Conservation (phyloP, 2,888 invertebrate genomes). For the Eupithecia inturbata region DNA sequence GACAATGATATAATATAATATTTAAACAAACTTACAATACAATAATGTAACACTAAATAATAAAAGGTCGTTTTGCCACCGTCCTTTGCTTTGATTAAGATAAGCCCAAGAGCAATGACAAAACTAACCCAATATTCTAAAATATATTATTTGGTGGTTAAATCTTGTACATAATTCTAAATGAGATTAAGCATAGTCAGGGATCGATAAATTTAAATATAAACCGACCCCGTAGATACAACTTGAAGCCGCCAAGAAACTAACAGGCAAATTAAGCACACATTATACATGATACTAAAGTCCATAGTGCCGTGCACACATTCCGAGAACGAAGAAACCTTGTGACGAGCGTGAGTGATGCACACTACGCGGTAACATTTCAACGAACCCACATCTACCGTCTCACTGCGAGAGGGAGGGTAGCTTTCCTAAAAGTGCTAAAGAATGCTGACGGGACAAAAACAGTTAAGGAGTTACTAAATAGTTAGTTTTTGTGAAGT, state of each 20-base stretch:
- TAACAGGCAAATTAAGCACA: conserved; percentile 61
- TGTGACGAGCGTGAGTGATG: conserved; percentile 43
- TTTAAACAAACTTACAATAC: conserved; percentile 32
- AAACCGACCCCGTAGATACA: conserved; percentile 31
- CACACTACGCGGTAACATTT: conserved; percentile 20
- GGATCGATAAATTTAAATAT: conserved; percentile 32
- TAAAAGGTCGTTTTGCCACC: conserved; percentile 27
- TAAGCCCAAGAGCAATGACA: conserved; percentile 26
- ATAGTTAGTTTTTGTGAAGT: not conserved
- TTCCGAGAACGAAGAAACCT: conserved; percentile 43
- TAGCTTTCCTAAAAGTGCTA: not conserved
- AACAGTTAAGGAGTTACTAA: not conserved
- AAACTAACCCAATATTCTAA: conserved; percentile 46
- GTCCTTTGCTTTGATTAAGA: conserved; percentile 4
- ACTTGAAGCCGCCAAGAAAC: conserved; percentile 50
- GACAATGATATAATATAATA: conserved; percentile 33
- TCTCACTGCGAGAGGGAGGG: not conserved
- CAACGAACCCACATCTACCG: conserved; percentile 1
- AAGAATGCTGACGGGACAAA: too few species aligned
- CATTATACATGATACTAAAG: conserved; percentile 47
- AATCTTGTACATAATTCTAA: conserved; percentile 78
- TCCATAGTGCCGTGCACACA: conserved; percentile 65
- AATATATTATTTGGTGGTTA: conserved; percentile 82
- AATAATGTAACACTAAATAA: conserved; percentile 39
- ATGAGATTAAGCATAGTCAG: conserved; percentile 71